These are phyloP conservation scores for Ostrea denselamellosa DNA, from an alignment of 1,140 invertebrate species.

Conservation along the genomic window DNA sequence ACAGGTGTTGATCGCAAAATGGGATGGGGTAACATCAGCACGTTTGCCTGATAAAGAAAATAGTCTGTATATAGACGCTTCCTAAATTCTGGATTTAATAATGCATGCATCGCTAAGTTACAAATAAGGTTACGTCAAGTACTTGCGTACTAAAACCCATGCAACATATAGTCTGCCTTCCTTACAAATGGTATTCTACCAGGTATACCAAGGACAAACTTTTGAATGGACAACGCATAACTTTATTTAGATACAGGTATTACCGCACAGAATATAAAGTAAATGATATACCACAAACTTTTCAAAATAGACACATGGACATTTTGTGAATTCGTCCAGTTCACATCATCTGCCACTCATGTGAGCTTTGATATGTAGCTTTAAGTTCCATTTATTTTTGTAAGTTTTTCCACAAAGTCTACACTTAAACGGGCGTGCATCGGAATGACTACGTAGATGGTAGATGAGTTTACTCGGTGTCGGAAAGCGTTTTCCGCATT, in stretches of 20 bases:
- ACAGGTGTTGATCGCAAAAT: conserved; percentile 35
- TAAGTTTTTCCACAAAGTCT: neutral
- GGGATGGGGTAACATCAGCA: conserved; percentile 11
- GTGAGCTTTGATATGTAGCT: neutral
- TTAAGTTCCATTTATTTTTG: conserved; percentile 4
- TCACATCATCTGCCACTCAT: too few species aligned
- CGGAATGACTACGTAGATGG: neutral
- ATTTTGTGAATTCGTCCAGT: too few species aligned
- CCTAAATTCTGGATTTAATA: neutral
- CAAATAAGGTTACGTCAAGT: neutral
- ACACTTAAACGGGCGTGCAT: neutral
- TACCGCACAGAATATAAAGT: neutral
- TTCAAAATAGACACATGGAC: too few species aligned
- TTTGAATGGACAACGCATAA: neutral
- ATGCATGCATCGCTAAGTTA: conserved; percentile 19
- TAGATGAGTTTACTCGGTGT: neutral
- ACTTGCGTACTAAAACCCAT: neutral
- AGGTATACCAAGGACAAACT: neutral
- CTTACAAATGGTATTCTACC: neutral
- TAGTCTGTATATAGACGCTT: neutral
- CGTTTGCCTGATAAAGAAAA: conserved; percentile 31
- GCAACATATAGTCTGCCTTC: neutral
- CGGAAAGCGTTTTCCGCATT: neutral
- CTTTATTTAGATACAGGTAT: neutral
- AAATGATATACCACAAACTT: too few species aligned